Conservation (phyloP, 1,140 invertebrate species). For the Acromyrmex charruanus region DNA sequence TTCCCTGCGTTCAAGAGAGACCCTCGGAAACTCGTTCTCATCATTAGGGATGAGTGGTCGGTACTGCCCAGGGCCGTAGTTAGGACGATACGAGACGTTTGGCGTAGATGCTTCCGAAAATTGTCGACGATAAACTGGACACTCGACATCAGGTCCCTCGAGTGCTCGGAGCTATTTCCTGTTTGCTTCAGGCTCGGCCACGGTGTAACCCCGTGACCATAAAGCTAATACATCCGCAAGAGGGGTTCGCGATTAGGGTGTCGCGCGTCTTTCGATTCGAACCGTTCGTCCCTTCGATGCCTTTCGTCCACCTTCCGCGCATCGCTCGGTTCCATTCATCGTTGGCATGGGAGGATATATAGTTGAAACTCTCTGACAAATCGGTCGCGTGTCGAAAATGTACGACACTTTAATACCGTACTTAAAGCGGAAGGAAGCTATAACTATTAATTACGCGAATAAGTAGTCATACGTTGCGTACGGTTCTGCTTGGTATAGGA, state of each 20-base stretch:
- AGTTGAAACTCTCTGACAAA: constrained; percentile 82
- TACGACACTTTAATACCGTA: constrained; percentile 38
- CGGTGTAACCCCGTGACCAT: constrained; percentile 79
- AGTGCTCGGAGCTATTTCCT: constrained; percentile 83
- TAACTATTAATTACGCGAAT: constrained; percentile 50
- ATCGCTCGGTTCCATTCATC: not conserved
- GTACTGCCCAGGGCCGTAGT: constrained; percentile 65
- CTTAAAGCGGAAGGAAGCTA: constrained; percentile 75
- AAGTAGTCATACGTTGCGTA: not conserved
- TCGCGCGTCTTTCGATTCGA: constrained; percentile 58
- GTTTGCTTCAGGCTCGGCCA: constrained; percentile 76
- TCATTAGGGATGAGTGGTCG: constrained; percentile 74
- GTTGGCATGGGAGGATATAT: constrained; percentile 46
- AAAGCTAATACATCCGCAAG: constrained; percentile 85
- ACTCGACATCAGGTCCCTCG: constrained; percentile 67
- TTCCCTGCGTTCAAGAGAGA: constrained; percentile 53
- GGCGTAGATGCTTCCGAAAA: constrained; percentile 75
- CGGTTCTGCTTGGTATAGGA: constrained; percentile 6
- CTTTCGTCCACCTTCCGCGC: not conserved
- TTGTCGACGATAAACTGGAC: constrained; percentile 82
- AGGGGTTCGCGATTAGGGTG: constrained; percentile 74
- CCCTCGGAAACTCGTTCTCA: constrained; percentile 72
- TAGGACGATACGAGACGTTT: constrained; percentile 27
- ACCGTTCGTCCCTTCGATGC: constrained; percentile 8
- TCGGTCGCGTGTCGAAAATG: constrained; percentile 83